Evolutionary conservation across 2,888 invertebrate genomes (phyloP), one percentile per base, ranked within the genome.

Genomic region (Cryptophagus acutangulus): DNA sequence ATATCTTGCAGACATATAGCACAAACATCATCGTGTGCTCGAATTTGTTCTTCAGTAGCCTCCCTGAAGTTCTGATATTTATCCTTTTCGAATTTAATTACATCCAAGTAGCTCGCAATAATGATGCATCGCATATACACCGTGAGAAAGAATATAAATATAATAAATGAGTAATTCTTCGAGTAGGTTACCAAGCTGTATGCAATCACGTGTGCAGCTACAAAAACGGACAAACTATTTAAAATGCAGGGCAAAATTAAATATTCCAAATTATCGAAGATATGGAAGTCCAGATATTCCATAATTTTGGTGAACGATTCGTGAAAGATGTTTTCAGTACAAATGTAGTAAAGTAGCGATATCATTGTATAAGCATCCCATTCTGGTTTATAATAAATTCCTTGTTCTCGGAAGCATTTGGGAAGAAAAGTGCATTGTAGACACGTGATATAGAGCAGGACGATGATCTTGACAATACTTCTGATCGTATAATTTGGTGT

Each of bases 1-100:
- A 87, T 85, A 8, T 69, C 64, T 42, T 76, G 80, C 25, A 87
- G 71, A 57, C 87, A 87, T 2, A 87, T 83, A 0, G 86, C 83
- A 63, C 87, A 87, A 4, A 87, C 81, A 54, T 87, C 87, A 51
- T 86, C 83, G 52, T 81, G 75, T 9, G 74, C 74, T 9, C 74
- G 69, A 24, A 87, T 72, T 51, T 87, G 86, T n/a, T 76, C 75
- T 1, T 64, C 48, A 2, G 79, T 79, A 15, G 86, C 87, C 8
- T 74, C 72, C 33, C 56, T 51, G 49, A 67, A 70, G 43, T 61
- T 63, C 1, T 57, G 54, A 31, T 60, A 66, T 3, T 61, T 62
- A 39, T 57, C 48, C 38, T 51, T 59, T 45, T 69, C 67, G 9
- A 60, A 40, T 16, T 55, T 35, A 33, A 67, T 46, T 16, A 59